These are phyloP conservation scores for Drosophila leonis DNA, from an alignment of 2,888 invertebrate species.

Conservation along the genomic window DNA sequence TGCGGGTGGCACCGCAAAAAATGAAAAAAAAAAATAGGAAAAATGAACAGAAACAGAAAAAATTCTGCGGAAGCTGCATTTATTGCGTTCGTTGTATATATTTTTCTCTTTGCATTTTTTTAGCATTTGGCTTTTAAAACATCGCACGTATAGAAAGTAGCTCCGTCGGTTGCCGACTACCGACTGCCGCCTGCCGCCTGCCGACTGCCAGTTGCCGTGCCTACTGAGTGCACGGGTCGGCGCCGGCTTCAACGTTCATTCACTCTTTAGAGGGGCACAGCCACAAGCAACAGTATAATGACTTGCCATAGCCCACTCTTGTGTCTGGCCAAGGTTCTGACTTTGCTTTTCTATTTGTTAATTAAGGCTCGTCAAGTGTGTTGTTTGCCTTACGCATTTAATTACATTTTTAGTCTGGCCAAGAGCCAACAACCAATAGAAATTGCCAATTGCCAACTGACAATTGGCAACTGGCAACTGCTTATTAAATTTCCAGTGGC, in stretches of 20 bases:
- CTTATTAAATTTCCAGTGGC: constrained; percentile 59
- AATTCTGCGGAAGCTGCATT: constrained; percentile 69
- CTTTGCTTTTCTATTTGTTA: constrained; percentile 75
- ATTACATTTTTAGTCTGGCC: constrained; percentile 70
- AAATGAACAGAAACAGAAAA: constrained; percentile 11
- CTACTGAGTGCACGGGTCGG: constrained; percentile 54
- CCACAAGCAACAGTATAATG: constrained; percentile 22
- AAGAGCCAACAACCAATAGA: constrained; percentile 24
- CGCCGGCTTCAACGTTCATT: constrained; percentile 76
- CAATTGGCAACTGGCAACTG: constrained; percentile 20
- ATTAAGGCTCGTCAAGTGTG: constrained; percentile 62
- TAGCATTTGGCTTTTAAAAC: constrained; percentile 75
- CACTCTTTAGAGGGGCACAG: constrained; percentile 47
- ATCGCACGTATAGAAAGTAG: constrained; percentile 71
- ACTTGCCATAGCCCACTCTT: constrained; percentile 22
- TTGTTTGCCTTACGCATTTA: constrained; percentile 69
- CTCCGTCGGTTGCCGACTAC: constrained; percentile 55
- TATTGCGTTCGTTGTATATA: constrained; percentile 67
- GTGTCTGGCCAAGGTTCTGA: constrained; percentile 71
- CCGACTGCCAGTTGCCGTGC: constrained; percentile 58
- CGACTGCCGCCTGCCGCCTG: constrained; percentile 24
- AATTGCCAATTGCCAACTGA: constrained; percentile 4
- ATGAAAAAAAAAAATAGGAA: constrained; percentile 21
- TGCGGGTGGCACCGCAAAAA: constrained; percentile 58
- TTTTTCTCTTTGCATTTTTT: constrained; percentile 39